Base-by-base conservation (phyloP, 2,797 vertebrate species). In the Tadarida brasiliensis region DNA sequence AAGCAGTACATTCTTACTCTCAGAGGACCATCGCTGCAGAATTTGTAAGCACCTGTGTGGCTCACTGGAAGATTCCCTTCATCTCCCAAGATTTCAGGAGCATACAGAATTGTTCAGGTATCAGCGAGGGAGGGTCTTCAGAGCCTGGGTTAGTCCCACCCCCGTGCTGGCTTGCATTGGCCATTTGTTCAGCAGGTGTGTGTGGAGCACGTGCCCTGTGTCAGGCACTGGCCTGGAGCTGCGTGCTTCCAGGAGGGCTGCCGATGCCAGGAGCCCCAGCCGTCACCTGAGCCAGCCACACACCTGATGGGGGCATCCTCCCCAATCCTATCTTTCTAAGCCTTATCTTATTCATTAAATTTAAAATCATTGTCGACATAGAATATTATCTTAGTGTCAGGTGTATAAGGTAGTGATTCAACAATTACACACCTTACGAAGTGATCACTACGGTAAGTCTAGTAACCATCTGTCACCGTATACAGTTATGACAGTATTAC, bases 101-200 rank as follows among this genome's bases (percentile, higher is more conserved):
- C 16, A 0, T n/a, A 16, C 24, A 33, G n/a, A 73, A 26, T 12
- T 30, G 28, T 54, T 35, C 6, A 1, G 2, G 8, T 30, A 20
- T 39, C 0, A 0, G 33, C 28, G 0, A 1, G 51, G 44, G 20
- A 33, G 5, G 17, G 49, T 70, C 76, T 71, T 6, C 20, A 17
- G 22, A 47, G 10, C n/a, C 35, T 12, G 0, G 19, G 0, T 51
- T 10, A 11, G 22, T 24, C 76, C 28, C 15, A 7, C 2, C 10
- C 26, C 51, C 2, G 20, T 16, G 35, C 76, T n/a, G 57, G 59
- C 24, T 78, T 28, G 17, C 35, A 26, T 59, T 59, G 47, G 26
- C 7, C 11, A 2, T 28, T 54, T 11, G 14, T 9, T 61, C n/a
- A 26, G 67, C 12, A 5, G 8, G 1, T 22, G 3, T 59, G 70